A percentile compares a stretch with the other conserved stretches of the same genome.
phyloP scores from a whole-genome alignment of 1,140 invertebrate species.

The Cryptotermes secundus region DNA sequence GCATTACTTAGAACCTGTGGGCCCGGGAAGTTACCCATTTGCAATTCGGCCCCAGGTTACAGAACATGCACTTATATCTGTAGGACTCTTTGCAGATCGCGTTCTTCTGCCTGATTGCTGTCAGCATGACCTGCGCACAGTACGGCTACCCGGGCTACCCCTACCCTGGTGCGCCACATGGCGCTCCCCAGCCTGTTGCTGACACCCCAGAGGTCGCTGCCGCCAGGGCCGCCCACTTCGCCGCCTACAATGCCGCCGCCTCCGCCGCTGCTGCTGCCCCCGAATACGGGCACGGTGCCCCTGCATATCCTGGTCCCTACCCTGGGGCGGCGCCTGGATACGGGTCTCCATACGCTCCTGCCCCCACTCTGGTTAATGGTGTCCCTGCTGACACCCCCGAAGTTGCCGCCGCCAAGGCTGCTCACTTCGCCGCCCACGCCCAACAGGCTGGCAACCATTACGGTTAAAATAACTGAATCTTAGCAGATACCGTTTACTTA shows the following conservation, averaged over 20 bases:
- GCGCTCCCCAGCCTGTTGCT: constrained; percentile 40
- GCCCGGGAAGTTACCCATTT: no score
- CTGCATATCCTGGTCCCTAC: neutral
- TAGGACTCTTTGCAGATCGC: neutral
- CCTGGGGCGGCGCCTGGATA: neutral
- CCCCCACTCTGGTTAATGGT: constrained; percentile 37
- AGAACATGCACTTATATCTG: no score
- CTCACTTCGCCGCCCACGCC: constrained; percentile 41
- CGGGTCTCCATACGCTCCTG: neutral
- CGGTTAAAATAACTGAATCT: neutral
- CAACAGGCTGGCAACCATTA: neutral
- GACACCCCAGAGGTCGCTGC: constrained; percentile 42
- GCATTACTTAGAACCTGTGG: no score
- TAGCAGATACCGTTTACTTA: neutral
- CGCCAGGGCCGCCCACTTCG: constrained; percentile 42
- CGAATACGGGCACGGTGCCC: neutral
- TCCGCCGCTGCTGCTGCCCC: neutral
- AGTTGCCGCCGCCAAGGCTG: constrained; percentile 42
- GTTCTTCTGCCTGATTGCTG: neutral
- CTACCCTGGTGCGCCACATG: neutral
- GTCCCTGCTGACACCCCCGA: constrained; percentile 42
- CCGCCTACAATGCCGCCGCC: constrained; percentile 37
- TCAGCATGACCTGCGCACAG: neutral
- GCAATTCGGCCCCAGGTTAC: no score
- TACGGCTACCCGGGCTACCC: neutral